Evolutionary conservation across 2,113 vertebrate genomes (phyloP).

Genomic region (Hyaena hyaena): DNA sequence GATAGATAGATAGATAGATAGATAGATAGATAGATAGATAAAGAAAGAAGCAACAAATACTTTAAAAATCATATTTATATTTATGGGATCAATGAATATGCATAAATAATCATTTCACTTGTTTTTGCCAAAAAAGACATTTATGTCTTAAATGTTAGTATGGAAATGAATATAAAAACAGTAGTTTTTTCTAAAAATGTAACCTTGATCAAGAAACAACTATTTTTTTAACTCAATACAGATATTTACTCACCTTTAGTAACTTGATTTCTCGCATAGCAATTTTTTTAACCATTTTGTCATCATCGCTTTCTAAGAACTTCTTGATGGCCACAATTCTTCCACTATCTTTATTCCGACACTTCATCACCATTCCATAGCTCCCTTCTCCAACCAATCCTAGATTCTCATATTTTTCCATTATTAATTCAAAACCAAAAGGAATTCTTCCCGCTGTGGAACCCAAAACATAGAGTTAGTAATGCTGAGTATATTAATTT

Average conservation of each 20-base stretch:
- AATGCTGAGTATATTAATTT: not conserved
- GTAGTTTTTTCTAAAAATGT: not conserved
- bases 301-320: constrained; percentile 92
- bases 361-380: constrained; percentile 92
- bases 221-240: not conserved
- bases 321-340: constrained; percentile 94
- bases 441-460: constrained; percentile 60
- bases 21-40: accelerated
- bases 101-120: constrained; percentile 15
- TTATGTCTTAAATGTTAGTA: not conserved
- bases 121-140: constrained; percentile 10
- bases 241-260: constrained; percentile 81
- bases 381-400: constrained; percentile 92
- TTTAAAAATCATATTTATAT: constrained; percentile 30
- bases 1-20: not conserved
- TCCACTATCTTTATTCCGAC: constrained; percentile 89
- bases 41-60: not conserved
- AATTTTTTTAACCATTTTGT: constrained; percentile 92
- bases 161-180: constrained; percentile 20
- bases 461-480: constrained; percentile 46
- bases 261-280: constrained; percentile 87
- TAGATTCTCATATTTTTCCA: constrained; percentile 92
- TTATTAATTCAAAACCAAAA: constrained; percentile 69
- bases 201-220: constrained; percentile 45
- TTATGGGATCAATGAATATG: not conserved